Conservation (phyloP, 2,888 invertebrate species). For the Idaea dimidiata region DNA sequence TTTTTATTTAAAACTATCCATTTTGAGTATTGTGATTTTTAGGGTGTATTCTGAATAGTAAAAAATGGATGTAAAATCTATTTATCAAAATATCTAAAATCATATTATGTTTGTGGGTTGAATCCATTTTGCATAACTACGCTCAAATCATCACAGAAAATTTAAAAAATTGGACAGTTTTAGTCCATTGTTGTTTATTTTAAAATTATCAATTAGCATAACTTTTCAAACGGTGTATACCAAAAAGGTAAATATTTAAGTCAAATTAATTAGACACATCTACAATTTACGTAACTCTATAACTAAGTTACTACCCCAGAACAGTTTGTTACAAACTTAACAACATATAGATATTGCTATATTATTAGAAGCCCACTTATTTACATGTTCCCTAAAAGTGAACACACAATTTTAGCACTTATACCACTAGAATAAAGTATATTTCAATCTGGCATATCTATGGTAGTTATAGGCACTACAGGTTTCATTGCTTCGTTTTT, state of each 20-base stretch:
- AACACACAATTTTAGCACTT: conserved; percentile 59
- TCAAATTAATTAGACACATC: not conserved
- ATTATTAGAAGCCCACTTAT: conserved; percentile 29
- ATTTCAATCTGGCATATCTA: conserved; percentile 94
- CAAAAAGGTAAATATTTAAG: not conserved
- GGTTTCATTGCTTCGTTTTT: conserved; percentile 91
- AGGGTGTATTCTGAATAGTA: too few relatives aligned
- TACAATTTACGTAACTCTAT: conserved; percentile 30
- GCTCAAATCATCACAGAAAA: not conserved
- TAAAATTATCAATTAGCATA: not conserved
- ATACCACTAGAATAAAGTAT: conserved; percentile 15
- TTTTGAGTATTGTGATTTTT: too few relatives aligned
- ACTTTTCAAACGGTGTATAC: not conserved
- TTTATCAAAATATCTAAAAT: too few relatives aligned
- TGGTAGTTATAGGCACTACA: conserved; percentile 92
- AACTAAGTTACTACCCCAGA: not conserved
- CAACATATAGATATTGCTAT: conserved; percentile 63
- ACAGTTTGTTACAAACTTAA: conserved; percentile 57
- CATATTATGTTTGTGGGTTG: too few relatives aligned
- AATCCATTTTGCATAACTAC: too few relatives aligned
- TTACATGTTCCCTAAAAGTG: conserved; percentile 49
- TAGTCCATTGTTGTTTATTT: not conserved
- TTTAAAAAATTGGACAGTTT: not conserved
- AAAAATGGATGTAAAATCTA: too few relatives aligned
- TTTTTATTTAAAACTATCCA: too few relatives aligned